A percentile compares a stretch with the other conserved stretches of the same genome.
Evolutionary conservation across 1,140 invertebrate genomes (phyloP).

Genomic region (Hylyphantes graminicola): DNA sequence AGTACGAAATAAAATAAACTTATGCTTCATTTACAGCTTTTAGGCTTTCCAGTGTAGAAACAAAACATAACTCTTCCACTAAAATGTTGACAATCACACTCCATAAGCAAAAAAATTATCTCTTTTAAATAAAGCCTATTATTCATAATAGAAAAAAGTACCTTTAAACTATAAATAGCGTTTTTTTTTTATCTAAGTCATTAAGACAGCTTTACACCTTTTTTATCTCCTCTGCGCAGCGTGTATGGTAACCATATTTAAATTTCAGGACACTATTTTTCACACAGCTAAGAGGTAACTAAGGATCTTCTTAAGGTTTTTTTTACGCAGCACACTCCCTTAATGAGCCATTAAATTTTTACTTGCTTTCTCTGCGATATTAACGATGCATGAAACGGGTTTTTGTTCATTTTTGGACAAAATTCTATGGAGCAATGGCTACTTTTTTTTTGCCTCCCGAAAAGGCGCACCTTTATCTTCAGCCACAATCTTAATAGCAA

Average conservation of each 20-base stretch:
- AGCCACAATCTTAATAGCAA: constrained; percentile 51
- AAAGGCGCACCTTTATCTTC: constrained; percentile 27
- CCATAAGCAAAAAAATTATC: constrained; percentile 27
- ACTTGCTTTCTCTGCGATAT: constrained; percentile 44
- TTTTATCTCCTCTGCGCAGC: constrained; percentile 36
- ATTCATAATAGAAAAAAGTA: constrained; percentile 48
- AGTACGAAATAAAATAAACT: no score
- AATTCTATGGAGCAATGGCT: constrained; percentile 5
- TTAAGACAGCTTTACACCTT: constrained; percentile 56
- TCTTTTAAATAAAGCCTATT: constrained; percentile 56
- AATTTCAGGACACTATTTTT: constrained; percentile 58
- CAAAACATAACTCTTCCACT: no score
- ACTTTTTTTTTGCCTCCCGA: constrained; percentile 1
- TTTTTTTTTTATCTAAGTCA: constrained; percentile 44
- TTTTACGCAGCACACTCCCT: constrained; percentile 40
- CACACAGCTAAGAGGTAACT: constrained; percentile 54
- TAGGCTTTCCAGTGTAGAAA: no score
- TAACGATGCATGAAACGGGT: constrained; percentile 38
- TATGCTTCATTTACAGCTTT: no score
- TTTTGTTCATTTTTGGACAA: constrained; percentile 21
- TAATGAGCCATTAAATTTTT: constrained; percentile 57
- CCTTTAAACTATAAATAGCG: constrained; percentile 52
- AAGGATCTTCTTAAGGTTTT: constrained; percentile 41
- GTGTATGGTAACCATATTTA: constrained; percentile 53
- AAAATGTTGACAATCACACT: constrained; percentile 6